These are phyloP conservation scores for Melospiza georgiana DNA, from an alignment of 2,113 vertebrate species.

Conservation along the genomic window DNA sequence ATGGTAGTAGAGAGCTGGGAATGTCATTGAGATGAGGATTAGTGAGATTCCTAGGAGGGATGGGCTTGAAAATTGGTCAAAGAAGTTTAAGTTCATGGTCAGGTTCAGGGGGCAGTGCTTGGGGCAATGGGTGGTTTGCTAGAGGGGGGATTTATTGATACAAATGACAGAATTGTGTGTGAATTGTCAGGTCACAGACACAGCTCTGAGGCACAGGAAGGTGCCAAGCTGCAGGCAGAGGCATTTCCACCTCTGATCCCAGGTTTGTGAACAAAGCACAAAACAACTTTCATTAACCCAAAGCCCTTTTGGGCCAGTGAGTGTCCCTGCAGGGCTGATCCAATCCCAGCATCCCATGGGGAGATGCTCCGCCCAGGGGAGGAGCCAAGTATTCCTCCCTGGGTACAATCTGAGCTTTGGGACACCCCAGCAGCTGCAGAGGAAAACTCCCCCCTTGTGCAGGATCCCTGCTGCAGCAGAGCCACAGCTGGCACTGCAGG, in stretches of 20 bases:
- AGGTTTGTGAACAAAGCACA: not conserved
- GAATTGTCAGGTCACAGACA: not conserved
- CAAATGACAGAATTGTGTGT: too few species aligned
- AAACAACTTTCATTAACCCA: not conserved
- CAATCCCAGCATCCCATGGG: not conserved
- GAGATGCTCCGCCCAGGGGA: not conserved
- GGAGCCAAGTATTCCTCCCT: not conserved
- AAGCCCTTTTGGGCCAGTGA: not conserved
- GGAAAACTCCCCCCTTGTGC: not conserved
- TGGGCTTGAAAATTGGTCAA: too few species aligned
- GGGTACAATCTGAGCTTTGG: not conserved
- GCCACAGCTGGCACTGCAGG: not conserved
- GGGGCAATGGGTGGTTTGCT: too few species aligned
- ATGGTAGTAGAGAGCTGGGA: too few species aligned
- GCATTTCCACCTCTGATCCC: not conserved
- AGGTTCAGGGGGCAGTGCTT: too few species aligned
- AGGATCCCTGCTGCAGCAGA: not conserved
- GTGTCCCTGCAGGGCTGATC: not conserved
- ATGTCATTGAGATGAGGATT: too few species aligned
- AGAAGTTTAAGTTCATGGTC: too few species aligned
- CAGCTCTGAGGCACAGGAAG: not conserved
- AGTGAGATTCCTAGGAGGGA: too few species aligned
- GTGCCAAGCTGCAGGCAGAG: not conserved
- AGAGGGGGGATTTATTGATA: too few species aligned
- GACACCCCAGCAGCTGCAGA: not conserved